Evolutionary conservation across 2,888 invertebrate genomes (phyloP).

Genomic region (Thera britannica): DNA sequence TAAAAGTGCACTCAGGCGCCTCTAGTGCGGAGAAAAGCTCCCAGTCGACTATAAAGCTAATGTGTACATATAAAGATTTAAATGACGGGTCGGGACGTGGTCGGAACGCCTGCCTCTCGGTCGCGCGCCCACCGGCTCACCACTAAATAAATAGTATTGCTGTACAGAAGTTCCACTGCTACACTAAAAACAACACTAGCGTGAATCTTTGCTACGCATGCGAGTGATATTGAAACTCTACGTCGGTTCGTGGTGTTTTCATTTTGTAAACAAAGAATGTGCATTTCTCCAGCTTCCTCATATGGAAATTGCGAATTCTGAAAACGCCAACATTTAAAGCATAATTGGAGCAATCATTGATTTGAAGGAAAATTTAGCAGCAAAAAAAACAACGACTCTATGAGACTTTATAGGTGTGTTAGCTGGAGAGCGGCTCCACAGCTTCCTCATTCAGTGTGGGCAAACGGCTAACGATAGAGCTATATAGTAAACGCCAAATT

Average conservation of each 20-base stretch:
- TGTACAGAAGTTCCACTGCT: constrained; percentile 17
- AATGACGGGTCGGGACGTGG: constrained; percentile 61
- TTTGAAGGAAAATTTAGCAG: no score
- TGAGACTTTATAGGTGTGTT: no score
- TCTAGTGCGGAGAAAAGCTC: constrained; percentile 70
- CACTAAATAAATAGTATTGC: constrained; percentile 20
- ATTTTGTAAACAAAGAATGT: neutral
- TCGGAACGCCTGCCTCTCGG: constrained; percentile 29
- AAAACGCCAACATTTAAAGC: no score
- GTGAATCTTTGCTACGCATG: neutral
- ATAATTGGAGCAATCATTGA: no score
- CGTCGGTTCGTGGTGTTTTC: neutral
- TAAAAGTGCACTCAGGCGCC: constrained; percentile 80
- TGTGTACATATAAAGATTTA: constrained; percentile 80
- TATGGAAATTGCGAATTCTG: no score
- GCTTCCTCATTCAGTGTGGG: no score
- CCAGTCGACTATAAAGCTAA: constrained; percentile 77
- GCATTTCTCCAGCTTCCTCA: no score
- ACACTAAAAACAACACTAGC: constrained; percentile 3
- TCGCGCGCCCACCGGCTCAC: constrained; percentile 30
- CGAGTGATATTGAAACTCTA: neutral
- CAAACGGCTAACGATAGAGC: no score
- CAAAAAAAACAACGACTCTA: no score
- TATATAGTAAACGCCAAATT: no score
- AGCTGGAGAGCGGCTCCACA: no score